Conservation (phyloP, 2,888 invertebrate genomes). For the Drosophila fungiperda region DNA sequence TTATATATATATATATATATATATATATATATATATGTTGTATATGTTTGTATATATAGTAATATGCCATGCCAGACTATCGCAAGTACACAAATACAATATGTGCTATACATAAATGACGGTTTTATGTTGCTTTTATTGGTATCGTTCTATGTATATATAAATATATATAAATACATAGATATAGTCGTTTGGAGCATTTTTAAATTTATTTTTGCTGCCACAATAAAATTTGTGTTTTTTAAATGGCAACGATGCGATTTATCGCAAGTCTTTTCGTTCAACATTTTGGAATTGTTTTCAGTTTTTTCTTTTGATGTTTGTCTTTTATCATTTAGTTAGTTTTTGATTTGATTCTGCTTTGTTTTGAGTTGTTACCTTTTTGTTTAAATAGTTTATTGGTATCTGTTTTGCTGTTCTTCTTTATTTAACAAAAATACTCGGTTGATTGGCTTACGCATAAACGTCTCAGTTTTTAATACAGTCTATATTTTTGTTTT, state of each 20-base stretch:
- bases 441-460: conserved; percentile 67
- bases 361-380: conserved; percentile 33
- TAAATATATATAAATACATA: conserved; percentile 13
- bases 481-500: conserved; percentile 45
- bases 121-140: not conserved
- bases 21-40: conserved; percentile 20
- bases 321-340: conserved; percentile 37
- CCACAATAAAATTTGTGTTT: conserved; percentile 29
- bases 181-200: conserved; percentile 36
- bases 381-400: conserved; percentile 2
- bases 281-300: conserved; percentile 73
- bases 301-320: conserved; percentile 27
- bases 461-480: conserved; percentile 50
- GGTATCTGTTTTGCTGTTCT: conserved; percentile 3
- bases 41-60: conserved; percentile 15
- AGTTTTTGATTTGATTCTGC: conserved; percentile 46
- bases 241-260: conserved; percentile 61
- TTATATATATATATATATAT: conserved; percentile 29
- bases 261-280: conserved; percentile 76
- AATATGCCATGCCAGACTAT: conserved; percentile 17
- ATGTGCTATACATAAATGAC: conserved; percentile 11
- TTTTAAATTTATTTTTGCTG: conserved; percentile 17
- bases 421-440: conserved; percentile 47
- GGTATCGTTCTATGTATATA: conserved; percentile 12
- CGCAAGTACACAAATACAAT: conserved; percentile 26